Conservation (phyloP, 1,140 invertebrate genomes). For the Drosophila erecta region DNA sequence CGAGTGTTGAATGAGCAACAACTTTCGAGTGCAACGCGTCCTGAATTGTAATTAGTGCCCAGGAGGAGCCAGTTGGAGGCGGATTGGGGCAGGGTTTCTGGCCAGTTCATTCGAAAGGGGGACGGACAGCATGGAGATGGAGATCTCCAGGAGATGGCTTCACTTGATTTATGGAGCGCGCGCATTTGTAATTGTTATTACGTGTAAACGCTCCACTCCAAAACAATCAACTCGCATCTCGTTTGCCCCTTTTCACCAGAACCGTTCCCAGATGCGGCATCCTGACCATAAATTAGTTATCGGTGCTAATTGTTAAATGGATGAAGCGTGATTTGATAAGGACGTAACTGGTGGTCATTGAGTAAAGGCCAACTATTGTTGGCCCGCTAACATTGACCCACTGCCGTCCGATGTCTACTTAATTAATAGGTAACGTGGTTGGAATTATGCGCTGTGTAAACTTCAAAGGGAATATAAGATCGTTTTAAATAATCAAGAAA, state of each 20-base stretch:
- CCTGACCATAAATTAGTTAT: constrained; percentile 58
- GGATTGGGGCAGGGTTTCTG: neutral
- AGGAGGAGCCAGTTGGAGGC: constrained; percentile 14
- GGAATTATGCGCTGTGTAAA: no score
- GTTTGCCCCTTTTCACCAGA: neutral
- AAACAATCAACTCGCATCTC: constrained; percentile 9
- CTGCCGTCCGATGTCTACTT: neutral
- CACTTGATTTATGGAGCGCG: constrained; percentile 58
- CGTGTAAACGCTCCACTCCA: constrained; percentile 48
- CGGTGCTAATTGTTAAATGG: constrained; percentile 60
- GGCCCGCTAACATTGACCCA: neutral
- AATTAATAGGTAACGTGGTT: no score
- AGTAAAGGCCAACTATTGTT: neutral
- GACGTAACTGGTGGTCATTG: neutral
- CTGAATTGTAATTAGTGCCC: constrained; percentile 65
- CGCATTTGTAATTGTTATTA: constrained; percentile 66
- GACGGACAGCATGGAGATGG: neutral
- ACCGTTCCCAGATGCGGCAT: constrained; percentile 11
- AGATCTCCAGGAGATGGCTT: constrained; percentile 16
- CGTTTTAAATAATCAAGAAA: no score
- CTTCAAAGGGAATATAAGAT: no score
- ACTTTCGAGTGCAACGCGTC: constrained; percentile 65
- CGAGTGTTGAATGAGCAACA: constrained; percentile 60
- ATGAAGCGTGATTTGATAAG: constrained; percentile 52
- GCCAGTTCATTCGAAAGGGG: constrained; percentile 34